Percentiles rank a stretch among this genome's conserved stretches.
Evolutionary conservation across 2,113 vertebrate genomes (phyloP).

Genomic region (Pseudorectes ferrugineus): DNA sequence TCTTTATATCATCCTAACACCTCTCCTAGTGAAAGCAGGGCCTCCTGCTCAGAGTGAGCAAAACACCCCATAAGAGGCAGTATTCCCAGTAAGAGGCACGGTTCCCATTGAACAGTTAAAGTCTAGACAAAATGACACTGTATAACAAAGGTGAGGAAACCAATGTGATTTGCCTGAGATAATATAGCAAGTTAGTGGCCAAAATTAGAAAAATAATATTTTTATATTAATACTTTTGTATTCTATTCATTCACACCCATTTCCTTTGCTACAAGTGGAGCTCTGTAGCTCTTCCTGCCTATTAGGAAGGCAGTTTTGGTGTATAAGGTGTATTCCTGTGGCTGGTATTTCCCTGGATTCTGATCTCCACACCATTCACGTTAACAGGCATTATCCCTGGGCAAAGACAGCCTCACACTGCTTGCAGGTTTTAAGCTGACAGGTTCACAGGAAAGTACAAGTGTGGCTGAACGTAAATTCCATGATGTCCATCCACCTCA

Average conservation of each 20-base stretch:
- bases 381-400: background rate
- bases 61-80: background rate
- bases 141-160: background rate
- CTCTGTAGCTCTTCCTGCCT: background rate
- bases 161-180: background rate
- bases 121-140: background rate
- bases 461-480: background rate
- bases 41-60: background rate
- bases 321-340: background rate
- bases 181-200: background rate
- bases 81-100: background rate
- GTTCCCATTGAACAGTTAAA: background rate
- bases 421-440: background rate
- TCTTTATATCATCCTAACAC: background rate
- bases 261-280: background rate
- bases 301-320: background rate
- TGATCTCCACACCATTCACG: background rate
- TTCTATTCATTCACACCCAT: background rate
- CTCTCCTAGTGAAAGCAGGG: background rate
- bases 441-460: background rate
- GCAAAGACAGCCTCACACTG: background rate
- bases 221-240: background rate
- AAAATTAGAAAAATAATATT: background rate
- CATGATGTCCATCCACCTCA: background rate
- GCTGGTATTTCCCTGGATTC: background rate